A percentile compares a stretch with the other conserved stretches of the same genome.
Conservation (phyloP, 2,888 invertebrate genomes). For the Scaptodrosophila latifasciaeformis region DNA sequence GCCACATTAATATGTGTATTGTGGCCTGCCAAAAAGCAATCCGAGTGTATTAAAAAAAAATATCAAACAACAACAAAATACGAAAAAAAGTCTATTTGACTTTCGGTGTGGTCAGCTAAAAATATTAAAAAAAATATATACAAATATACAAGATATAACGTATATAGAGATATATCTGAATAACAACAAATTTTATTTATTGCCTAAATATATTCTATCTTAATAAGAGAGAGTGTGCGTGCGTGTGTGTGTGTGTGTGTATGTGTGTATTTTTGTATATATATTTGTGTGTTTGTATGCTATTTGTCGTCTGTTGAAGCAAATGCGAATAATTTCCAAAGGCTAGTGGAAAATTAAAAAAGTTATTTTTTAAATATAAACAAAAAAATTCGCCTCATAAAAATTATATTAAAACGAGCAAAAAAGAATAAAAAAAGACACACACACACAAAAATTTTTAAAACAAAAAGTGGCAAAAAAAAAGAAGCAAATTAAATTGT, state of each 20-base stretch:
- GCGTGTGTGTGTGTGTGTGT: conserved; percentile 25
- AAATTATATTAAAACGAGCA: conserved; percentile 37
- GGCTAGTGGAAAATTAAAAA: conserved; percentile 54
- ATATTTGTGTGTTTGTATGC: conserved; percentile 18
- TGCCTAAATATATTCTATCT: conserved; percentile 48
- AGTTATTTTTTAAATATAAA: conserved; percentile 23
- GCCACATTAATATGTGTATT: conserved; percentile 43
- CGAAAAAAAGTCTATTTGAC: conserved; percentile 18
- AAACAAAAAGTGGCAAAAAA: conserved; percentile 29
- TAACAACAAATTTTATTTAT: conserved; percentile 70
- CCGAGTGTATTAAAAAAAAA: not conserved
- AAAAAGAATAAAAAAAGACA: conserved; percentile 25
- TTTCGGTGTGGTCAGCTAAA: conserved; percentile 58
- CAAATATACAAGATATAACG: conserved; percentile 27
- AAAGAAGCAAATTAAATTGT: conserved; percentile 32
- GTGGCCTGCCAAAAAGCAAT: not conserved
- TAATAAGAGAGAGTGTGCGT: conserved; percentile 12
- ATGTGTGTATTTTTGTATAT: conserved; percentile 18
- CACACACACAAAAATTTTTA: conserved; percentile 22
- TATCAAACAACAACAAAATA: no score
- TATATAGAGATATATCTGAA: conserved; percentile 24
- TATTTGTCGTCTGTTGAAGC: conserved; percentile 31
- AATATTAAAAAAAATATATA: conserved; percentile 54
- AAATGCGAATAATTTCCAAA: conserved; percentile 50
- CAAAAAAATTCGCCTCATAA: conserved; percentile 51